These are phyloP conservation scores for Mastomys natalensis DNA, from an alignment of 2,113 vertebrate genomes.

Conservation along the genomic window DNA sequence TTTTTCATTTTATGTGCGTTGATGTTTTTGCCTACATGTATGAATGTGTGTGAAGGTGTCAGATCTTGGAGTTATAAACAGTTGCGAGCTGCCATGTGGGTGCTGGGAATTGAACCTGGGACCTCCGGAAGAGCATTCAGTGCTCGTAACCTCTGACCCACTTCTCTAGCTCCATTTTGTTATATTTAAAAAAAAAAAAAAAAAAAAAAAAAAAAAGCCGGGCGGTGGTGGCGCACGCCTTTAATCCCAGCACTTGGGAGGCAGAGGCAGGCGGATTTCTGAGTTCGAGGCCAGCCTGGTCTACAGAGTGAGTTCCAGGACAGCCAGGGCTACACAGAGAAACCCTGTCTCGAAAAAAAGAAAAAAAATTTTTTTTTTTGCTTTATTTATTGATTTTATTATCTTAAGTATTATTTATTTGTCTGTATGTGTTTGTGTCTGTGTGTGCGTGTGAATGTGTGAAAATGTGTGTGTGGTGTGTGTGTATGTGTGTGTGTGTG, in stretches of 20 bases:
- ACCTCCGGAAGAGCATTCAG: not conserved
- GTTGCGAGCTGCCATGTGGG: not conserved
- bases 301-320: too few relatives aligned
- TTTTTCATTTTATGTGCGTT: not conserved
- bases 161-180: not conserved
- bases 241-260: too few relatives aligned
- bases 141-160: not conserved
- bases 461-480: too few relatives aligned
- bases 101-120: not conserved
- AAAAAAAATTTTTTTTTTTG: too few relatives aligned
- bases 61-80: not conserved
- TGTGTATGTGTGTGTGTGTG: too few relatives aligned
- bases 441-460: not conserved
- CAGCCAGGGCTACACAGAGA: too few relatives aligned
- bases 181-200: too few relatives aligned
- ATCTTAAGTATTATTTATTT: not conserved
- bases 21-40: not conserved
- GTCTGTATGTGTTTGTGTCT: not conserved
- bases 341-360: too few relatives aligned
- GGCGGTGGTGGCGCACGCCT: too few relatives aligned
- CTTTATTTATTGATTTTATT: not conserved
- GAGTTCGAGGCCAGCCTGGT: too few relatives aligned
- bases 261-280: too few relatives aligned
- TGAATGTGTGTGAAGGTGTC: not conserved
- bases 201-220: too few relatives aligned